Evolutionary conservation across 2,888 invertebrate genomes (phyloP).

Genomic region (Ophion ellenae): DNA sequence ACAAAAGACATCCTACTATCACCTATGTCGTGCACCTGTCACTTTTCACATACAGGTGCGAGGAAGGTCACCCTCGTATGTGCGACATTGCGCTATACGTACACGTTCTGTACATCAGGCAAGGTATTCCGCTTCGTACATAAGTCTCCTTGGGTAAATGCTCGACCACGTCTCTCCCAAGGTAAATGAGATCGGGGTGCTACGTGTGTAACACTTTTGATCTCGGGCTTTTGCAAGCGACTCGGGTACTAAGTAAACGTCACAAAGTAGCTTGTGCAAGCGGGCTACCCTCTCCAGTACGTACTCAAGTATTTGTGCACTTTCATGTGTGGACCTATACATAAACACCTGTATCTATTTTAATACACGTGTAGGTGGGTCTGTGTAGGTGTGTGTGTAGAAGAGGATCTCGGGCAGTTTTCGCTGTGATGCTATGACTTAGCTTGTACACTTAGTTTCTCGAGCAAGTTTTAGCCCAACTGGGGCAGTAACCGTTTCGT

Average conservation of each 20-base stretch:
- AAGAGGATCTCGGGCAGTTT: slow-evolving; percentile 36
- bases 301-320: not conserved
- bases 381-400: not conserved
- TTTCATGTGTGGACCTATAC: not conserved
- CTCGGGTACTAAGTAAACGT: slow-evolving; percentile 41
- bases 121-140: not conserved
- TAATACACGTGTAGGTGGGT: not conserved
- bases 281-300: slow-evolving; percentile 6
- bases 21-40: not conserved
- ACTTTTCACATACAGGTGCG: not conserved
- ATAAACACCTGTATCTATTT: slow-evolving; percentile 24
- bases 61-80: not conserved
- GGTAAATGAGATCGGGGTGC: slow-evolving; percentile 39
- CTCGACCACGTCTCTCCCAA: slow-evolving; percentile 22
- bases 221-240: slow-evolving; percentile 40
- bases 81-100: not conserved
- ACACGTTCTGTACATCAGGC: not conserved
- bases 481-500: slow-evolving; percentile 73
- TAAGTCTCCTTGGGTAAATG: not conserved
- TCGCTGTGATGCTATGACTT: slow-evolving; percentile 38
- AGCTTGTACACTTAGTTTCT: slow-evolving; percentile 52
- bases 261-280: slow-evolving; percentile 20
- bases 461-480: slow-evolving; percentile 72
- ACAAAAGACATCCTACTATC: not conserved
- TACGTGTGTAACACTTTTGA: slow-evolving; percentile 55